Conservation (phyloP, 2,888 invertebrate genomes). For the Nemoura dubitans region DNA sequence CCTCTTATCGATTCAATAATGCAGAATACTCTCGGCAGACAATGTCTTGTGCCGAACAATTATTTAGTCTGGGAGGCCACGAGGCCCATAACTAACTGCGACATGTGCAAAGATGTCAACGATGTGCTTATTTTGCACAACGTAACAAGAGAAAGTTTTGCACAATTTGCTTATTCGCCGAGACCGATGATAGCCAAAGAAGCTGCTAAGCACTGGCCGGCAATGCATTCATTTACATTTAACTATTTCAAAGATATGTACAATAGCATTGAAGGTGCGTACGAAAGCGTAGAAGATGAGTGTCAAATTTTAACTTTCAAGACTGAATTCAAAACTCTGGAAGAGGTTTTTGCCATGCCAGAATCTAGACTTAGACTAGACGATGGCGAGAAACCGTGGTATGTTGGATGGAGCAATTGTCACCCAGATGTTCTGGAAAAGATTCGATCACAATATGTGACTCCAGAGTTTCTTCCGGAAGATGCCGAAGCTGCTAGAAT, state of each 20-base stretch:
- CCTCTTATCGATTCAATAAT: conserved; percentile 54
- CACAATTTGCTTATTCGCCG: conserved; percentile 78
- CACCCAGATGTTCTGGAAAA: conserved; percentile 79
- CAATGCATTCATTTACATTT: conserved; percentile 72
- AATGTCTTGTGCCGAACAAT: conserved; percentile 85
- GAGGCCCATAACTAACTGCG: conserved; percentile 82
- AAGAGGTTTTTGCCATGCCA: conserved; percentile 82
- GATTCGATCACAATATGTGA: conserved; percentile 78
- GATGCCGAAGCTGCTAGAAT: conserved; percentile 89
- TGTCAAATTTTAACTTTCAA: conserved; percentile 90
- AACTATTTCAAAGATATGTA: conserved; percentile 76
- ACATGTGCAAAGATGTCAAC: conserved; percentile 76
- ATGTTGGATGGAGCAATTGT: conserved; percentile 93
- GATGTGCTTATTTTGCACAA: conserved; percentile 75
- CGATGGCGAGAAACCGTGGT: conserved; percentile 78
- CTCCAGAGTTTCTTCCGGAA: conserved; percentile 86
- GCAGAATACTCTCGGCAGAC: conserved; percentile 60
- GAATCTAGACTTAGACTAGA: conserved; percentile 69
- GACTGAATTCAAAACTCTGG: conserved; percentile 78
- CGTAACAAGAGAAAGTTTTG: conserved; percentile 74
- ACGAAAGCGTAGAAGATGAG: conserved; percentile 78
- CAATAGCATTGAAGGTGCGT: conserved; percentile 70
- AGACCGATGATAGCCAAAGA: conserved; percentile 82
- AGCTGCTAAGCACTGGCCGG: conserved; percentile 81
- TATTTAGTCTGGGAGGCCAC: conserved; percentile 88